A percentile compares a stretch with the other conserved stretches of the same genome.
Conservation (phyloP, 2,888 invertebrate genomes). For the Nephrotoma appendiculata region DNA sequence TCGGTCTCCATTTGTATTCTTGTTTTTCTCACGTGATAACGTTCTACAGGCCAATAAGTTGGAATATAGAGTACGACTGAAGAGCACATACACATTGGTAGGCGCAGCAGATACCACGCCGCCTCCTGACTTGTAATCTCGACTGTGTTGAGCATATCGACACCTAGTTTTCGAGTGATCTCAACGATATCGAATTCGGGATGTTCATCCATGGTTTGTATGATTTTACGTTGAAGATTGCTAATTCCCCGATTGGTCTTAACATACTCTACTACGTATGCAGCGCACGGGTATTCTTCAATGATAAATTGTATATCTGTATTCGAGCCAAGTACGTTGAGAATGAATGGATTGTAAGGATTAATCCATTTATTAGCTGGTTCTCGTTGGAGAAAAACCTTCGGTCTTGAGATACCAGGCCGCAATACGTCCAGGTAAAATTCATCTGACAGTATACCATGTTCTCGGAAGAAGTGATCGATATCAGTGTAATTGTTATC, state of each 20-base stretch:
- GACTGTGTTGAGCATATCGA: too few relatives aligned
- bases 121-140: too few relatives aligned
- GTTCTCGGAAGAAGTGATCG: too few relatives aligned
- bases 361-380: background rate
- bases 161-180: background rate
- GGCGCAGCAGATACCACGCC: too few relatives aligned
- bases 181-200: background rate
- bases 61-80: too few relatives aligned
- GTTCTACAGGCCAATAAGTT: too few relatives aligned
- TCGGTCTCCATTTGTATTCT: too few relatives aligned
- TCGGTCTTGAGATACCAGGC: too few relatives aligned
- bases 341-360: background rate
- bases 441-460: background rate
- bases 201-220: background rate
- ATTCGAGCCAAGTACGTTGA: background rate
- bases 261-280: background rate
- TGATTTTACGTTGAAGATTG: background rate
- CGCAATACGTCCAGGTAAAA: background rate
- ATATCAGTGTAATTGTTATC: too few relatives aligned
- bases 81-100: too few relatives aligned
- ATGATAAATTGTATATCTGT: background rate
- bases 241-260: background rate
- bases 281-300: too few relatives aligned
- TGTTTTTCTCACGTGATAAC: too few relatives aligned
- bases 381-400: background rate